phyloP scores from a whole-genome alignment of 2,797 vertebrate genomes.

The Brachyalestes nurse region DNA sequence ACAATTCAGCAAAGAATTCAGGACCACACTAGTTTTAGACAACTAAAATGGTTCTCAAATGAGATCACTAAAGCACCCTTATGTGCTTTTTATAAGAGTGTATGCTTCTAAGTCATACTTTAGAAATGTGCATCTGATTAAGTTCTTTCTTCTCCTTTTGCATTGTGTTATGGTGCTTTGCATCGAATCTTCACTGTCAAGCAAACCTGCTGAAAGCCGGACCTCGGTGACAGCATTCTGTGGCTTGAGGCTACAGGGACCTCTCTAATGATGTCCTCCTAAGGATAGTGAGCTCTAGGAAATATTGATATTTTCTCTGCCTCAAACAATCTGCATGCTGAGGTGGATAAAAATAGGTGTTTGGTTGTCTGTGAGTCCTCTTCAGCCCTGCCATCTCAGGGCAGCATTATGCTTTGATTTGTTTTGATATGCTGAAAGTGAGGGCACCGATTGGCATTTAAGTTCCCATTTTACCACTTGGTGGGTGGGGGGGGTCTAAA shows the following conservation, averaged over 20 bases:
- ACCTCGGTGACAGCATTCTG: neutral
- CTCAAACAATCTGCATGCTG: slow-evolving; percentile 22
- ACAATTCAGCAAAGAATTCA: too few species aligned
- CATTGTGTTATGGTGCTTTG: neutral
- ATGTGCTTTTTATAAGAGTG: too few species aligned
- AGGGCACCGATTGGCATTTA: slow-evolving; percentile 31
- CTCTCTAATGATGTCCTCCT: slow-evolving; percentile 15
- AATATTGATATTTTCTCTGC: slow-evolving; percentile 11
- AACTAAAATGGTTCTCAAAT: too few species aligned
- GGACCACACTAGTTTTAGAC: too few species aligned
- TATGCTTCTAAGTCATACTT: neutral
- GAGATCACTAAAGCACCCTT: too few species aligned
- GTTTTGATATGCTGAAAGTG: slow-evolving; percentile 23
- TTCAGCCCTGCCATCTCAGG: slow-evolving; percentile 2
- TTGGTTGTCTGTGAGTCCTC: neutral
- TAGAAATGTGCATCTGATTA: neutral
- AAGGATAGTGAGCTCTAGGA: slow-evolving; percentile 3
- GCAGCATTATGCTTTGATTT: slow-evolving; percentile 31
- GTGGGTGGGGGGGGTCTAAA: slow-evolving; percentile 2
- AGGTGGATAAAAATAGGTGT: neutral
- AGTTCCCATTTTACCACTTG: neutral
- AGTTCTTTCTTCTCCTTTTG: neutral
- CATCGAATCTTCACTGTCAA: slow-evolving; percentile 23
- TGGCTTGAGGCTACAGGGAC: neutral
- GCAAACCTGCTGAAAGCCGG: neutral